Conservation (phyloP, 2,797 vertebrate genomes). For the Enteromius radiatus region DNA sequence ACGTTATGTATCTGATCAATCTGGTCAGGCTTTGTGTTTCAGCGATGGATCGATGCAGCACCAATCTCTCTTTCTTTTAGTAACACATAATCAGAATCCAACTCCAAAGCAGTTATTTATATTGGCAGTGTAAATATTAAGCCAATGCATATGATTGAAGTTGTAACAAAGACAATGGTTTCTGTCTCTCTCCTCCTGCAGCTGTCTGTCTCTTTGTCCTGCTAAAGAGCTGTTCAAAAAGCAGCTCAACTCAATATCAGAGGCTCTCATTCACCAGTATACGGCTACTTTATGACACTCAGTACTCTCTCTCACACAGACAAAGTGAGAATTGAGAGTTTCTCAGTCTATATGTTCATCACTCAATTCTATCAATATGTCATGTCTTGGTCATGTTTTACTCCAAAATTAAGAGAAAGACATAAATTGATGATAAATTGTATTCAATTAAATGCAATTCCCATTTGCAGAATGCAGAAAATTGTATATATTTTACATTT, state of each 20-base stretch:
- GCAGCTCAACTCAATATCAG: constrained; percentile 21
- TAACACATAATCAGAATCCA: neutral
- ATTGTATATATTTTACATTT: neutral
- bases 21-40: constrained; percentile 10
- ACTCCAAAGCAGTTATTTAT: neutral
- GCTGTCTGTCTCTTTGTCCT: constrained; percentile 56
- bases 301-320: constrained; percentile 11
- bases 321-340: constrained; percentile 19
- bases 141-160: neutral
- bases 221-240: constrained; percentile 46
- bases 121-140: neutral
- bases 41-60: neutral
- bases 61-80: neutral
- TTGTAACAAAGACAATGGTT: neutral
- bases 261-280: constrained; percentile 33
- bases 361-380: neutral
- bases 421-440: neutral
- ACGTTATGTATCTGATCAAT: neutral
- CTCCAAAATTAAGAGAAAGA: neutral
- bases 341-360: neutral
- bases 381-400: neutral
- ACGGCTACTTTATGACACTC: constrained; percentile 45
- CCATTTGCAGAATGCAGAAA: neutral
- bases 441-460: neutral
- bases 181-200: constrained; percentile 24